Evolutionary conservation across 2,797 vertebrate species (phyloP), one percentile per base, ranked within the genome.

Genomic region (Pipistrellus kuhlii): DNA sequence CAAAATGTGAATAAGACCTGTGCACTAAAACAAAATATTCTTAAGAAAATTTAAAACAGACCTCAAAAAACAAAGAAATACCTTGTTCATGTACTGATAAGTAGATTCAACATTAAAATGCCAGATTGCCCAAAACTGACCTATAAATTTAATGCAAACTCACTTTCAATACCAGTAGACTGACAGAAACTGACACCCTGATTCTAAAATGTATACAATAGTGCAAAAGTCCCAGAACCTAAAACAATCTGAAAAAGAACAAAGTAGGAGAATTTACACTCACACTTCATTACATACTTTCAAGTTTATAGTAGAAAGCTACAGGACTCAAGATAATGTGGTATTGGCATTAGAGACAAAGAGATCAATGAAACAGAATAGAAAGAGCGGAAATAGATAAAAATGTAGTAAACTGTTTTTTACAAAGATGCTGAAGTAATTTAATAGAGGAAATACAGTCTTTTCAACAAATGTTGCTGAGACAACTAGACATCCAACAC

Each of bases 191-290:
- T 66, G 86, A 92, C 7, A 82, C 0, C 18, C 44, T 78, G 21
- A 53, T 84, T 89, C 46, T 84, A 85, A 92, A 92, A 94, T 81
- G 27, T 69, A 81, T 14, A 38, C 41, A 73, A 83, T 69, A 77
- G 92, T 18, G 9, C 30, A 46, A 23, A 85, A 55, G 48, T 64
- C 46, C 66, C 30, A 51, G 51, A 91, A 92, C 8, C 44, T 91
- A 80, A 90, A 80, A 85, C 27, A 68, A 84, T 59, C 59, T 82
- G 23, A 57, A 90, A 92, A 72, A 76, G 18, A 83, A 83, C 48
- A 59, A 30, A 53, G 41, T 46, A 53, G 46, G 53, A 82, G 2
- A 8, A 77, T 6, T 86, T 48, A 66, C 21, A 69, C 66, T 59
- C 62, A 78, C 27, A 69, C 64, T 69, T 72, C 25, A 51, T 53